These are phyloP conservation scores for Temnothorax curvispinosus DNA, from an alignment of 1,140 invertebrate genomes.

Conservation along the genomic window DNA sequence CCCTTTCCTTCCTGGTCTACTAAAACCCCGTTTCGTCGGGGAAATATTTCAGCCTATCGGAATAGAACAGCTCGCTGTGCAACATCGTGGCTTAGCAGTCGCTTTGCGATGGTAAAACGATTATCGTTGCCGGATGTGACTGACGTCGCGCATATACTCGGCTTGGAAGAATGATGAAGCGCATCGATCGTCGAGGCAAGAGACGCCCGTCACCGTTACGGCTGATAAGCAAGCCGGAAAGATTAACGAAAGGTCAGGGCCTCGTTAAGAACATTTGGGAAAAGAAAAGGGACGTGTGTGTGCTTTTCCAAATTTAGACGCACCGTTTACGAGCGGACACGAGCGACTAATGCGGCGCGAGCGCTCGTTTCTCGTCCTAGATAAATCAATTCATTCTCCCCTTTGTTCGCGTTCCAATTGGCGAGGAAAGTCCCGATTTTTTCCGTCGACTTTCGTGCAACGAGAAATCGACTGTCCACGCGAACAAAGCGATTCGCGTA, in stretches of 20 bases:
- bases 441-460: background rate
- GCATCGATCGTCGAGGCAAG: constrained; percentile 22
- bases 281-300: background rate
- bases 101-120: background rate
- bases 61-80: background rate
- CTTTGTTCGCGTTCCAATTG: background rate
- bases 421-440: background rate
- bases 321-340: background rate
- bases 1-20: background rate
- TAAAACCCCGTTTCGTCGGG: background rate
- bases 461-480: background rate
- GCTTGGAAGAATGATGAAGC: background rate
- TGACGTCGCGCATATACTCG: background rate
- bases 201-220: constrained; percentile 1
- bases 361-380: background rate
- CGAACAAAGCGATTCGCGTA: constrained; percentile 26
- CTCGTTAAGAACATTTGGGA: background rate
- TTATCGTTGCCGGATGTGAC: constrained; percentile 4
- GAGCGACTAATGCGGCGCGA: background rate
- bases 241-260: constrained; percentile 51
- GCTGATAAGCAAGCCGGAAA: constrained; percentile 28
- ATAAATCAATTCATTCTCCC: constrained; percentile 2
- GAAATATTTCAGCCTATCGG: background rate
- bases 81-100: background rate
- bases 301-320: constrained; percentile 13